A percentile compares a stretch with the other conserved stretches of the same genome.
Conservation (phyloP, 37 sponge, comb jelly and placozoan genomes). For the Cladorhizidae sp. region DNA sequence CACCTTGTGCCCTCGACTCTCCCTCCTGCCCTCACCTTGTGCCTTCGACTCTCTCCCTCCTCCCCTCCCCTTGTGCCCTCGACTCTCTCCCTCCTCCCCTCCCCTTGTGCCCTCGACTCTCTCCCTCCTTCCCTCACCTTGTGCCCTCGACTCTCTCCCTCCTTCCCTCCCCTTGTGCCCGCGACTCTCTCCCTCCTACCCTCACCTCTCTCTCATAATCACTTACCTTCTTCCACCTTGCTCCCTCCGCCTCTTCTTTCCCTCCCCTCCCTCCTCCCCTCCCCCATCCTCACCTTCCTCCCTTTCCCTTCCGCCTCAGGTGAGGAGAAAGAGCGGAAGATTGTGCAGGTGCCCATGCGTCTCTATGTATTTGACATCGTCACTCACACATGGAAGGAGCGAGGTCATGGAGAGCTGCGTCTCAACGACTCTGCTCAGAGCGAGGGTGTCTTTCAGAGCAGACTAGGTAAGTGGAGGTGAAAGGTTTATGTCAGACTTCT, state of each 20-base stretch:
- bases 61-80: no score
- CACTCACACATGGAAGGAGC: slow-evolving; percentile 72
- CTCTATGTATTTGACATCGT: slow-evolving; percentile 56
- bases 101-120: no score
- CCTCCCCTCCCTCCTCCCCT: slow-evolving; percentile 7
- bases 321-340: slow-evolving; percentile 65
- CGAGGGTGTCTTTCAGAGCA: slow-evolving; percentile 71
- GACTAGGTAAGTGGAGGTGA: slow-evolving; percentile 69
- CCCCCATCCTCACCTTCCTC: neutral
- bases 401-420: slow-evolving; percentile 64
- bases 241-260: slow-evolving; percentile 1
- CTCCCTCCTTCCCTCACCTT: neutral
- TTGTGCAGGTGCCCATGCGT: slow-evolving; percentile 52
- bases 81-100: no score
- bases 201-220: neutral
- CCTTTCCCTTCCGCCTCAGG: slow-evolving; percentile 11
- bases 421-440: slow-evolving; percentile 66
- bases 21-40: no score
- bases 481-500: no score
- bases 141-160: no score
- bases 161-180: no score
- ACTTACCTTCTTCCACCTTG: neutral
- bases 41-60: no score
- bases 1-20: no score
- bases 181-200: neutral